These are phyloP conservation scores for Morphnarchus princeps DNA, from an alignment of 2,113 vertebrate genomes.

Conservation along the genomic window DNA sequence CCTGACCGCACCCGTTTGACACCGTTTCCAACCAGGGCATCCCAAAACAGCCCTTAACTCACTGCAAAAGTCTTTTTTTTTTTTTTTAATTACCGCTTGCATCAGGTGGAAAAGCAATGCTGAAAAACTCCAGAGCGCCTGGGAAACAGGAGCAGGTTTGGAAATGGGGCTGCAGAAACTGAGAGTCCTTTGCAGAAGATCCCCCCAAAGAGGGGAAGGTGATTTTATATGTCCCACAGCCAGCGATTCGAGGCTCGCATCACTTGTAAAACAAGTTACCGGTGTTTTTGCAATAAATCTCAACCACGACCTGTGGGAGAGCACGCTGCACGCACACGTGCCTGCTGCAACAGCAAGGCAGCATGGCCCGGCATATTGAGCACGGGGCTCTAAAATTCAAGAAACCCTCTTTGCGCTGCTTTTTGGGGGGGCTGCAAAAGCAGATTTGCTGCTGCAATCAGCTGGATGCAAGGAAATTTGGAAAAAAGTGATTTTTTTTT, in stretches of 20 bases:
- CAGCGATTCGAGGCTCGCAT: rapidly evolving
- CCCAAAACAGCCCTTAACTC: background rate
- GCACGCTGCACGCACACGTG: background rate
- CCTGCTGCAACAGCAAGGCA: background rate
- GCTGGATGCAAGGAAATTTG: background rate
- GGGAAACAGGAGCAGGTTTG: background rate
- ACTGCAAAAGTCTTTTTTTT: background rate
- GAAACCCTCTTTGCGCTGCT: background rate
- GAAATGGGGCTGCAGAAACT: rapidly evolving
- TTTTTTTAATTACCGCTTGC: rapidly evolving
- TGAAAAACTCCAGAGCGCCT: rapidly evolving
- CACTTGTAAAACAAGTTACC: background rate
- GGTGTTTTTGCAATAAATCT: background rate
- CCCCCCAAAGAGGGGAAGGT: no score
- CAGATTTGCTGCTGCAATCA: background rate
- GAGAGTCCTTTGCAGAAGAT: background rate
- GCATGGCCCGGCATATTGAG: background rate
- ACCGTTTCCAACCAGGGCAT: background rate
- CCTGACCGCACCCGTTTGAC: rapidly evolving
- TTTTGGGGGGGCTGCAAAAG: background rate
- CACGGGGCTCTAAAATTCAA: background rate
- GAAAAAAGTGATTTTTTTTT: no score
- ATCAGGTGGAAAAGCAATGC: rapidly evolving
- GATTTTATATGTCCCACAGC: background rate
- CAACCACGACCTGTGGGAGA: background rate